These are phyloP conservation scores for Eubucco bourcierii DNA, from an alignment of 2,113 vertebrate genomes.

Conservation along the genomic window DNA sequence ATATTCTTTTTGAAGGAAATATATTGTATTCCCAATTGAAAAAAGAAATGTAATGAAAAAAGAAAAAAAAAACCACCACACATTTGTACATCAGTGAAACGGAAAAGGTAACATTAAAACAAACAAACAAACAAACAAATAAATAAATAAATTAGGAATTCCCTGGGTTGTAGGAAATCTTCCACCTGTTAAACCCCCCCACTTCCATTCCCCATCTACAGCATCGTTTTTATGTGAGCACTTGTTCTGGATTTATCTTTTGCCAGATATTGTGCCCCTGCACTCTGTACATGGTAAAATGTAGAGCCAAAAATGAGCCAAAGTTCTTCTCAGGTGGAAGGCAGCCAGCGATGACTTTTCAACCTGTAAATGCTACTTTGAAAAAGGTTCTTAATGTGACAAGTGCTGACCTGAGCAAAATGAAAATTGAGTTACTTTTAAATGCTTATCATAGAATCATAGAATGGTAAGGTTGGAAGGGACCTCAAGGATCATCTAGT, in stretches of 20 bases:
- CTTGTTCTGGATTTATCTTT: neutral
- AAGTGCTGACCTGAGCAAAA: neutral
- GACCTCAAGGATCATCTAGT: no score
- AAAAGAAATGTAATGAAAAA: neutral
- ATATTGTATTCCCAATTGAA: neutral
- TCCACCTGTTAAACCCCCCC: accelerated
- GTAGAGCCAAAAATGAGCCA: neutral
- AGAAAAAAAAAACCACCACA: no score
- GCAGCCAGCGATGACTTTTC: neutral
- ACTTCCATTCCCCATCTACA: accelerated
- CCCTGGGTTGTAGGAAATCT: accelerated
- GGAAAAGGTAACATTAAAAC: no score
- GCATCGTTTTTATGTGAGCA: neutral
- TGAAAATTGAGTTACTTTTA: neutral
- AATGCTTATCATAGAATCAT: no score
- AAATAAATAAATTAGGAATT: accelerated
- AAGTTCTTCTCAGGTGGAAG: neutral
- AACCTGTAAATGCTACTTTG: neutral
- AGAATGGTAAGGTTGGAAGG: no score
- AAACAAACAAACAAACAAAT: no score
- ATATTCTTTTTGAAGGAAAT: neutral
- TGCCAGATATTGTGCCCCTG: accelerated
- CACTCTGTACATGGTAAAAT: neutral
- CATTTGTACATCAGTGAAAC: neutral
- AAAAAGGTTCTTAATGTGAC: neutral